Base-by-base conservation (phyloP, 2,113 vertebrate genomes). In the Macaca fascicularis region DNA sequence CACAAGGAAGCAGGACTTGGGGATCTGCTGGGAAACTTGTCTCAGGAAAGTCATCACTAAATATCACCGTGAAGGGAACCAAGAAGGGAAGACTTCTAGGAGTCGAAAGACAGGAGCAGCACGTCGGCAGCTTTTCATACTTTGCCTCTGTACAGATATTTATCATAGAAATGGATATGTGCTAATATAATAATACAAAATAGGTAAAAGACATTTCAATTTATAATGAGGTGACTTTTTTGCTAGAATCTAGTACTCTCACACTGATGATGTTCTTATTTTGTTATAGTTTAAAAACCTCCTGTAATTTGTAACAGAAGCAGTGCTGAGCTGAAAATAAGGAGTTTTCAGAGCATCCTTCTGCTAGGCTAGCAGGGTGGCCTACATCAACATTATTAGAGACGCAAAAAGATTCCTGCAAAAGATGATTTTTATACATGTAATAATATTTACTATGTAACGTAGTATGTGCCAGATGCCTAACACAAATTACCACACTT, bases 291-390 rank as follows among this genome's bases (percentile, higher is more conserved):
- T 74, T 52, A 22, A 87, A 87, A 43, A 69, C 70, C 12, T 78
- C 67, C 19, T 59, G 11, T 61, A 85, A 81, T 50, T 93, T 95
- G 23, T 38, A 75, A 75, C 32, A 70, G 13, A 89, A 80, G 30
- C 27, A 78, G 23, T 45, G 50, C 61, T 92, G 79, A 72, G 16
- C n/a, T 93, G 87, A 84, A 87, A 78, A 95, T 23, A 59, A 94
- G 90, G 19, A 40, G 59, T 23, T 76, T 61, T 45, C 48, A 43
- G 17, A 76, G 14, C 2, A 59, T 30, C 20, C 45, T 76, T 27
- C 52, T 12, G 5, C 69, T 59, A 69, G 59, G 40, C 35, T 57
- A 61, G 48, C 40, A 75, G 17, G 79, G 67, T 19, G 2, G 0
- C 13, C 6, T 27, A n/a, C 2, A 19, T 25, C 50, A 30, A 64